Conservation (phyloP, 1,140 invertebrate genomes). For the Drosophila auraria region DNA sequence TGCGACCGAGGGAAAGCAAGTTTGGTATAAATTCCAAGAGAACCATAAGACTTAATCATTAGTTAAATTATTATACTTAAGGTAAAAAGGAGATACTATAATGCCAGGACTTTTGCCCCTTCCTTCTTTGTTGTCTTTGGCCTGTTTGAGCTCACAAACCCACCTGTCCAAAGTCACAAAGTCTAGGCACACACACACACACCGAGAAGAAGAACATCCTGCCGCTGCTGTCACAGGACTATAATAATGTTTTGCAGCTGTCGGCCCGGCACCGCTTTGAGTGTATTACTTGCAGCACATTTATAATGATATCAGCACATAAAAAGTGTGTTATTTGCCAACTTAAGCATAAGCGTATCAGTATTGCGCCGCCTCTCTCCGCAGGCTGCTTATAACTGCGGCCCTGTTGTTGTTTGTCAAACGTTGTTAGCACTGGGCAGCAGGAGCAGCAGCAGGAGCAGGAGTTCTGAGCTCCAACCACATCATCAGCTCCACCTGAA, state of each 20-base stretch:
- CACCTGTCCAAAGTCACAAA: not conserved
- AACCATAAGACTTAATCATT: not conserved
- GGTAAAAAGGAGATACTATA: conserved; percentile 8
- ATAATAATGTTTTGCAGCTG: conserved; percentile 34
- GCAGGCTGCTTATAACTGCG: conserved; percentile 24
- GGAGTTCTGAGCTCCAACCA: conserved; percentile 7
- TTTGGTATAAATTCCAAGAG: too few species aligned
- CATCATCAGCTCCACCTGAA: conserved; percentile 33
- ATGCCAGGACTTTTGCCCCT: conserved; percentile 4
- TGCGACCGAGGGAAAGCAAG: too few species aligned
- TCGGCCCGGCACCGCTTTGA: conserved; percentile 30
- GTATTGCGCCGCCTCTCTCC: not conserved
- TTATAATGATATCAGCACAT: conserved; percentile 55
- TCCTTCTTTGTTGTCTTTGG: conserved; percentile 8
- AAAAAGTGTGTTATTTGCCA: conserved; percentile 60
- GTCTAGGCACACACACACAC: not conserved
- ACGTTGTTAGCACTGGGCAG: conserved; percentile 34
- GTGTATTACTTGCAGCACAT: conserved; percentile 51
- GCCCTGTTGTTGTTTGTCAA: conserved; percentile 46
- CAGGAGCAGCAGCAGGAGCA: not conserved
- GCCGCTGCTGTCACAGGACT: conserved; percentile 2
- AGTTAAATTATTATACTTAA: too few species aligned
- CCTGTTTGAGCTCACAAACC: not conserved
- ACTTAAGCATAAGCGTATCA: conserved; percentile 50
- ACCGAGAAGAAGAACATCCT: not conserved